phyloP scores from a whole-genome alignment of 2,888 invertebrate genomes.

The Nomada ferruginata region DNA sequence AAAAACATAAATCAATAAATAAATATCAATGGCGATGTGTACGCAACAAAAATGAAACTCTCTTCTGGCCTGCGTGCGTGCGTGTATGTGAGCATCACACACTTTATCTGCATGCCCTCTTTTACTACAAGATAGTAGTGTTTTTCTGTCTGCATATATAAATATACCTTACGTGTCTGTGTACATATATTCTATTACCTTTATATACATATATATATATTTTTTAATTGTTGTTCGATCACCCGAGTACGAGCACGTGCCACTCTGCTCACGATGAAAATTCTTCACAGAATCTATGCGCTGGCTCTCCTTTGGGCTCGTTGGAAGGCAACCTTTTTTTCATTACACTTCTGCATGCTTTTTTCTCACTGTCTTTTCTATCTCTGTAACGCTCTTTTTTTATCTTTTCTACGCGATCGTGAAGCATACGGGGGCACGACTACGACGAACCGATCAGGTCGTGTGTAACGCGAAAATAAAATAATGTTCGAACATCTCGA shows the following conservation, averaged over 20 bases:
- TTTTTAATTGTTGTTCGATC: slow-evolving; percentile 61
- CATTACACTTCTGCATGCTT: slow-evolving; percentile 71
- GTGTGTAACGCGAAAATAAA: not conserved
- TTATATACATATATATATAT: slow-evolving; percentile 54
- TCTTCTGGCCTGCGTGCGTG: slow-evolving; percentile 72
- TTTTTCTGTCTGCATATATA: slow-evolving; percentile 64
- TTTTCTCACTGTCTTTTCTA: slow-evolving; percentile 61
- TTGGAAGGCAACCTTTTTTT: slow-evolving; percentile 69
- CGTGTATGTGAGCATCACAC: slow-evolving; percentile 73
- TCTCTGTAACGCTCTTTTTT: slow-evolving; percentile 64
- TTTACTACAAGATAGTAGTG: slow-evolving; percentile 60
- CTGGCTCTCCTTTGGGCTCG: slow-evolving; percentile 73
- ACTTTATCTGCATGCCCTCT: slow-evolving; percentile 67
- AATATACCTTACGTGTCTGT: slow-evolving; percentile 55
- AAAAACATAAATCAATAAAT: slow-evolving; percentile 37
- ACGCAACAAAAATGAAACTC: slow-evolving; percentile 72
- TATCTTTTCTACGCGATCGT: slow-evolving; percentile 59
- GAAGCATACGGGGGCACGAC: slow-evolving; percentile 42
- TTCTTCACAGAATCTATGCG: slow-evolving; percentile 60
- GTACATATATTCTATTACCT: slow-evolving; percentile 36
- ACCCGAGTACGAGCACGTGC: slow-evolving; percentile 72
- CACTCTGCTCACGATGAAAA: slow-evolving; percentile 68
- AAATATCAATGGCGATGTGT: slow-evolving; percentile 44
- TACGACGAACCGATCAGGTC: not conserved
- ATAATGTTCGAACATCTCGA: not conserved